Conservation (phyloP, 2,888 invertebrate species). For the Aleiodes alternator region DNA sequence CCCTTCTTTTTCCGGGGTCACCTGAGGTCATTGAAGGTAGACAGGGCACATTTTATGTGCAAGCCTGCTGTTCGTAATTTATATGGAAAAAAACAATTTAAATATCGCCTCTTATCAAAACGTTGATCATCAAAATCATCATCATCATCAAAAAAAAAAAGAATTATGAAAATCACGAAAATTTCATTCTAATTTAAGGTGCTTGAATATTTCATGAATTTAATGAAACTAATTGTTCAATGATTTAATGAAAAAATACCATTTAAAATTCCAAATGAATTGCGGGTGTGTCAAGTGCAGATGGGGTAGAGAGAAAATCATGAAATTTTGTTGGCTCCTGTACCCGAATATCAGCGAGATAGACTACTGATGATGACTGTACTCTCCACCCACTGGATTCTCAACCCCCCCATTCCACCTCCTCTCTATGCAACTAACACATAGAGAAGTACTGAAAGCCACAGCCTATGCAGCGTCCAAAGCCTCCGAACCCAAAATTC, state of each 20-base stretch:
- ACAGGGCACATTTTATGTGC: no score
- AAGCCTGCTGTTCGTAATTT: constrained; percentile 14
- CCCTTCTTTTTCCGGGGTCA: constrained; percentile 30
- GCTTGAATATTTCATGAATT: no score
- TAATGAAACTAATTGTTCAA: no score
- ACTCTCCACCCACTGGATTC: constrained; percentile 60
- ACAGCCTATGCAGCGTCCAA: constrained; percentile 44
- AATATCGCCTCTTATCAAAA: neutral
- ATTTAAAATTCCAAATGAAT: no score
- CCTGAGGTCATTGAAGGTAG: neutral
- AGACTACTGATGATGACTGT: constrained; percentile 74
- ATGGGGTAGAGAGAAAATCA: no score
- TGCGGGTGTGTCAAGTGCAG: constrained; percentile 21
- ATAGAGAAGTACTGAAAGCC: constrained; percentile 28
- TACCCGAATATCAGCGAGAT: constrained; percentile 45
- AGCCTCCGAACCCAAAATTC: constrained; percentile 48
- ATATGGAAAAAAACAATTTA: neutral
- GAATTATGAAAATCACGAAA: no score
- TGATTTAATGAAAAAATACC: no score
- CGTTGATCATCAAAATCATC: no score
- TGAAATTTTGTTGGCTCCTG: constrained; percentile 50
- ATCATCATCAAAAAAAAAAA: no score
- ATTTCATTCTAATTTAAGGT: no score
- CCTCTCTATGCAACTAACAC: neutral
- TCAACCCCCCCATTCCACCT: constrained; percentile 42